phyloP scores from a whole-genome alignment of 2,113 vertebrate genomes.

The Paracanthobrama guichenoti region DNA sequence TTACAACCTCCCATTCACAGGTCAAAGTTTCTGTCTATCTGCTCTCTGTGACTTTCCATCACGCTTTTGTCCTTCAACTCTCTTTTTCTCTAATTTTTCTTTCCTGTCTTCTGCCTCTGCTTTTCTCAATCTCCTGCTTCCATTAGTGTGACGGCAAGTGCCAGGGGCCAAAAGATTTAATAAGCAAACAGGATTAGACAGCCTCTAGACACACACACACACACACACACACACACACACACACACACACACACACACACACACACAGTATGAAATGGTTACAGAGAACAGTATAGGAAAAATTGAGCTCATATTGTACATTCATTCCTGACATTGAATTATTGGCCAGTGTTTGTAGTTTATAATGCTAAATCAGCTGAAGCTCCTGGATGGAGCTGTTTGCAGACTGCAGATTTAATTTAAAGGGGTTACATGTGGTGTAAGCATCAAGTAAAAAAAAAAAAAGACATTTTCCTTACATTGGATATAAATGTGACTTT shows the following conservation, averaged over 20 bases:
- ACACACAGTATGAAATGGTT: not conserved
- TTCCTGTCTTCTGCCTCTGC: constrained; percentile 23
- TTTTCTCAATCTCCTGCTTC: constrained; percentile 46
- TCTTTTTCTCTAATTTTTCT: constrained; percentile 17
- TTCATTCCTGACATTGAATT: not conserved
- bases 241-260: constrained; percentile 1
- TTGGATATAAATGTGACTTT: not conserved
- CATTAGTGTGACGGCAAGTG: constrained; percentile 52
- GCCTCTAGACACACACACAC: constrained; percentile 46
- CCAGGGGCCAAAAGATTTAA: constrained; percentile 58
- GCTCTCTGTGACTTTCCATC: constrained; percentile 2
- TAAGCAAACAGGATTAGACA: constrained; percentile 58
- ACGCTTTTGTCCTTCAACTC: constrained; percentile 36
- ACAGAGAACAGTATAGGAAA: constrained; percentile 3
- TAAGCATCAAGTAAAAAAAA: not conserved
- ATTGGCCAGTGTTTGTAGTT: constrained; percentile 3
- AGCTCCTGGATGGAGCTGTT: not conserved
- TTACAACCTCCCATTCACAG: not conserved
- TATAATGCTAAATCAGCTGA: constrained; percentile 9
- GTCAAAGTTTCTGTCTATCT: constrained; percentile 27
- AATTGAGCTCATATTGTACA: not conserved
- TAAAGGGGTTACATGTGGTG: not conserved
- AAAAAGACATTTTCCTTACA: not conserved
- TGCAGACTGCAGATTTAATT: not conserved
- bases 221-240: not conserved